Conservation (phyloP, 2,113 vertebrate species). For the Rhinolophus sinicus region DNA sequence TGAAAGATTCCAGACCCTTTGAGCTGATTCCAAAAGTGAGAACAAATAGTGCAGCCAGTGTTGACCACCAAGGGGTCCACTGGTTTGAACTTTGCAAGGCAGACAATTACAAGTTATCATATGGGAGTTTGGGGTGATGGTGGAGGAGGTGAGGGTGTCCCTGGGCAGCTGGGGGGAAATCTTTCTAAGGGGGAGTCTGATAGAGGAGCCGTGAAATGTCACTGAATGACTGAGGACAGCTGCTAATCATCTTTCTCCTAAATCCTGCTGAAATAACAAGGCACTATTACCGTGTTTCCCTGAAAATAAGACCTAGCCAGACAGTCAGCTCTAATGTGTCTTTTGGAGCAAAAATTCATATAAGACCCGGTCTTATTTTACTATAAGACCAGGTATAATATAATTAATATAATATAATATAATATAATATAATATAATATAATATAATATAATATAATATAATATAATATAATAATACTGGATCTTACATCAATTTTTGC, state of each 20-base stretch:
- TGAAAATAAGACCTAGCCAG: too few species aligned
- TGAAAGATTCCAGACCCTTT: neutral
- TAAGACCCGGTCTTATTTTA: too few species aligned
- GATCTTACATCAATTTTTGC: too few species aligned
- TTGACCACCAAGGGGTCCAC: neutral
- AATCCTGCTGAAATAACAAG: constrained; percentile 22
- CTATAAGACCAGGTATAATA: too few species aligned
- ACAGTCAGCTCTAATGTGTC: too few species aligned
- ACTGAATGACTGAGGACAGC: neutral
- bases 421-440: too few species aligned
- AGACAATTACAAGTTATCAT: neutral
- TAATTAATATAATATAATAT: too few species aligned
- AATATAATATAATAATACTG: too few species aligned
- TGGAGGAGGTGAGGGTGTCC: neutral
- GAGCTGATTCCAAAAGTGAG: neutral
- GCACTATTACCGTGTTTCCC: neutral
- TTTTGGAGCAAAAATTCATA: too few species aligned
- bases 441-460: too few species aligned
- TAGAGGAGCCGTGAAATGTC: neutral
- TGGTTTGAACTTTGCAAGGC: constrained; percentile 36
- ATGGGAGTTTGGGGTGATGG: neutral
- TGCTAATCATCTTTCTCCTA: neutral
- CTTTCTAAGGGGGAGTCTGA: neutral
- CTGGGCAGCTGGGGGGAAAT: neutral
- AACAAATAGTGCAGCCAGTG: neutral